These are phyloP conservation scores for Lasioglossum marginatum DNA, from an alignment of 2,888 invertebrate species.

Conservation along the genomic window DNA sequence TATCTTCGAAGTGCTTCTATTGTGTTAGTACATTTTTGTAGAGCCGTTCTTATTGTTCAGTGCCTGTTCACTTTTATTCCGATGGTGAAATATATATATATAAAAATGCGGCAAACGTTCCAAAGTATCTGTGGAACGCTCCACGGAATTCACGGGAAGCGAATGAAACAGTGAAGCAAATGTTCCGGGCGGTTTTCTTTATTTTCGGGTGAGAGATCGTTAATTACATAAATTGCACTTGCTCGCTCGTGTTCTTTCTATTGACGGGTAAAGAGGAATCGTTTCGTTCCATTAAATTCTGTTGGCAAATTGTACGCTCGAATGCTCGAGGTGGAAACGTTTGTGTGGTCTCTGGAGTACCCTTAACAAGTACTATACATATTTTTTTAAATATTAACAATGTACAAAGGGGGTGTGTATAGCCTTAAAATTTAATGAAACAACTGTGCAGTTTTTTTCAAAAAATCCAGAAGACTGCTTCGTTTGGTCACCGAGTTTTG, in stretches of 20 bases:
- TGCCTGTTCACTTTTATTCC: not conserved
- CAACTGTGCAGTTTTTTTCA: not conserved
- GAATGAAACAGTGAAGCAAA: not conserved
- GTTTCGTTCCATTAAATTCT: not conserved
- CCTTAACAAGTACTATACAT: not conserved
- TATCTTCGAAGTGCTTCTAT: not conserved
- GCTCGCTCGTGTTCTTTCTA: not conserved
- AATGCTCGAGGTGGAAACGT: not conserved
- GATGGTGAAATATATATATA: not conserved
- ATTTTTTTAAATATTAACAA: not conserved
- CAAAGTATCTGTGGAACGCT: not conserved
- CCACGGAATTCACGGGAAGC: not conserved
- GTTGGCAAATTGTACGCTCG: not conserved
- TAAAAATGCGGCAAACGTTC: not conserved
- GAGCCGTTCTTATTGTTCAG: not conserved
- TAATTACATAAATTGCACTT: not conserved
- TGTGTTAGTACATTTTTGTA: not conserved
- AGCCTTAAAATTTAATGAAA: not conserved
- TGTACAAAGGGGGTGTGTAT: not conserved
- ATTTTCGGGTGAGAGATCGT: conserved; percentile 5
- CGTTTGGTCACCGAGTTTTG: not conserved
- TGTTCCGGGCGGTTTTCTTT: not conserved
- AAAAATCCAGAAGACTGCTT: not conserved
- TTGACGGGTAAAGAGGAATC: not conserved
- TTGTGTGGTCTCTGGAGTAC: not conserved